A percentile compares a stretch with the other conserved stretches of the same genome.
These are phyloP conservation scores for Apamea sordens DNA, from an alignment of 2,888 invertebrate species.

Conservation along the genomic window DNA sequence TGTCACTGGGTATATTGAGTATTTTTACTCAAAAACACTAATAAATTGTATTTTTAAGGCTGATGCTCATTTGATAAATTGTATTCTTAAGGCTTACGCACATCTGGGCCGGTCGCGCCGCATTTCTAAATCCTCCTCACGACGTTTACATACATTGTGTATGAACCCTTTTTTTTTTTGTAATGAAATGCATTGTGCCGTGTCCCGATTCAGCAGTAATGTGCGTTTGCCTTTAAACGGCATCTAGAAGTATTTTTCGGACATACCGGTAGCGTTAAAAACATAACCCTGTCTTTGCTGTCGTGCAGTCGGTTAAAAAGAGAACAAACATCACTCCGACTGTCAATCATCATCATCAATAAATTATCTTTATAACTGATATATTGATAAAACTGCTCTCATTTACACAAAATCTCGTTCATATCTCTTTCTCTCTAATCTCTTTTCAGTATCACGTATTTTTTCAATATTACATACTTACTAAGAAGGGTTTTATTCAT, in stretches of 20 bases:
- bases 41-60: constrained; percentile 1
- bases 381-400: not conserved
- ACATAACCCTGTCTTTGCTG: not conserved
- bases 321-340: constrained; percentile 22
- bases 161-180: not conserved
- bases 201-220: not conserved
- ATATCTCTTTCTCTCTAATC: too few species aligned
- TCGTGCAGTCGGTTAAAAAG: not conserved
- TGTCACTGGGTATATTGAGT: constrained; percentile 9
- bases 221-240: constrained; percentile 6
- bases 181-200: not conserved
- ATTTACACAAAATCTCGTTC: constrained; percentile 17
- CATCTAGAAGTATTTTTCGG: constrained; percentile 1
- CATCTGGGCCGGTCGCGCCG: not conserved
- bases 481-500: not conserved
- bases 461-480: not conserved
- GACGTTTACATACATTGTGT: not conserved
- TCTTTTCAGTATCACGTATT: not conserved
- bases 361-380: not conserved
- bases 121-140: not conserved
- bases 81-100: not conserved
- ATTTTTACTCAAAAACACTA: constrained; percentile 4
- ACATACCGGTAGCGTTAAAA: not conserved
- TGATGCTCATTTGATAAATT: not conserved
- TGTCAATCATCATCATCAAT: not conserved